Evolutionary conservation across 2,888 invertebrate genomes (phyloP), one percentile per base, ranked within the genome.

Genomic region (Spialia ferax): DNA sequence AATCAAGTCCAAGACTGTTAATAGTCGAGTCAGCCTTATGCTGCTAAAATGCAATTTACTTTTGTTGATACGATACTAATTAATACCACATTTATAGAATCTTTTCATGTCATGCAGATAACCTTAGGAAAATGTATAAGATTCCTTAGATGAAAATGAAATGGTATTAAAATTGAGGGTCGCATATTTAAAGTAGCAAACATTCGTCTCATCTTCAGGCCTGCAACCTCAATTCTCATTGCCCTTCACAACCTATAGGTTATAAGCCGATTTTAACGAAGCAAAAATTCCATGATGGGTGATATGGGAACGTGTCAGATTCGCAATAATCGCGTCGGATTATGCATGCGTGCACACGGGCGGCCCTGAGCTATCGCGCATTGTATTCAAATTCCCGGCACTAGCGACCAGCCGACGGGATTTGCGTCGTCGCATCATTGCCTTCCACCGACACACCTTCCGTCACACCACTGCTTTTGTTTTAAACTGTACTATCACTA

Each of bases 291-390:
- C 59, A 65, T 29, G 56, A 52, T 52, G 23, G 61, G 50, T 61
- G 50, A 62, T 79, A 78, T 70, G 70, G 82, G 87, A 88, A 87
- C 88, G 86, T 86, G 80, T 82, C 80, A 79, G 84, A 87, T 89
- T 89, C 88, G 82, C 83, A 87, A 88, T 86, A 83, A 84, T 82
- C 77, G 78, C 78, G 76, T 75, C 74, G 82, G 81, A 91, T 93
- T 91, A 93, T 91, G 88, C 85, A 91, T 88, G 87, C 89, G 83
- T 78, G 86, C 81, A 82, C 83, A 83, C 86, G 80, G 42, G 88
- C 88, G 89, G 87, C 86, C 86, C 84, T 91, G 91, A 90, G 89
- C 81, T 89, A 91, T 91, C 86, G 89, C 84, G 87, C 81, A 93
- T 93, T 93, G 93, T 93, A 93, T 93, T 93, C 88, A 91, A 93